Evolutionary conservation across 2,113 vertebrate species (phyloP), one percentile per base, ranked within the genome.

Genomic region (Mystacornis crossleyi): DNA sequence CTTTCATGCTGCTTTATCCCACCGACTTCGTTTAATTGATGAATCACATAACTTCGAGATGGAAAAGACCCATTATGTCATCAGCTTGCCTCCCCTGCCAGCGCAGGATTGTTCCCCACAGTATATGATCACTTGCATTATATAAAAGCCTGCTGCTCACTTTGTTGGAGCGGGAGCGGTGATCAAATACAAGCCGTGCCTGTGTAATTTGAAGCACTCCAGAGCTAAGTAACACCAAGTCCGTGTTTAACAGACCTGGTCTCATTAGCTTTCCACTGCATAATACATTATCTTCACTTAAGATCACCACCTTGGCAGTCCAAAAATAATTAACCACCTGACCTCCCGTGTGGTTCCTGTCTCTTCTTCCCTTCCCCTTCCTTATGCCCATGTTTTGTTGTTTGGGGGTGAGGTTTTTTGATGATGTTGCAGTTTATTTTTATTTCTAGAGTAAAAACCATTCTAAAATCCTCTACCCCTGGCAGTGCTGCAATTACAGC

Each of bases 271-370:
- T 93, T 86, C 92, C 60, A 26, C 81, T 94, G 93, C 89, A 96
- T 93, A 94, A 93, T 94, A 42, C 88, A 96, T 94, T 94, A 86
- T 43, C 67, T 48, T 81, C 82, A 71, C 92, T 93, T 90, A 94
- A 90, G 75, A 92, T 90, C 77, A 64, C 40, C 77, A 87, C 79
- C 64, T 86, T 57, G 72, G 45, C 57, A 28, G 25, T 81, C 45
- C 77, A 65, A 71, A 93, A 89, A 74, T 67, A 86, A 60, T 95
- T 94, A 93, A 88, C 20, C 50, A 62, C 67, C 67, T 81, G 72
- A 92, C 88, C 72, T 93, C n/a, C 40, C 0, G 0, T 16, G 11
- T 1, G 1, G 36, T 64, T 81, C 81, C 62, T 58, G 3, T 55
- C 43, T 86, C 72, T 53, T 54, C 42, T 85, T 84, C 42, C 34